Conservation (phyloP, 2,888 invertebrate species). For the Gnatocerus cornutus region DNA sequence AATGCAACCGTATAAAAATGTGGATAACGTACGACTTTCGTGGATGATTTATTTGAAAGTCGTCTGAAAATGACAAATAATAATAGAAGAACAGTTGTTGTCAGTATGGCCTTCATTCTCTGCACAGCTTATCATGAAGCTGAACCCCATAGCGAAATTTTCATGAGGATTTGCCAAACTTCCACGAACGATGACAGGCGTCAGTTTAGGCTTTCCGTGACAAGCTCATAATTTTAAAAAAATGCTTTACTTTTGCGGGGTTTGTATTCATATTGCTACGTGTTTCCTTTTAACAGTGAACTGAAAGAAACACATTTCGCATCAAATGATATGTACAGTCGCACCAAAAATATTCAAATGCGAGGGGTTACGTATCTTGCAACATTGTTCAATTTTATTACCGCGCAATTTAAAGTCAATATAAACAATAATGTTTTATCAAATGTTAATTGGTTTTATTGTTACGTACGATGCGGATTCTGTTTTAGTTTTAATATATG, state of each 20-base stretch:
- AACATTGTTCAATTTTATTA: no score
- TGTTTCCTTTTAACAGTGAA: slow-evolving; percentile 49
- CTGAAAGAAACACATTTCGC: slow-evolving; percentile 46
- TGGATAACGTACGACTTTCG: slow-evolving; percentile 24
- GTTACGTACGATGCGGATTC: no score
- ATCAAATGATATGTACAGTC: slow-evolving; percentile 39
- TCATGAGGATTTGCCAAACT: slow-evolving; percentile 51
- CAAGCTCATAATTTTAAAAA: slow-evolving; percentile 51
- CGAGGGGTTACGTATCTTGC: background rate
- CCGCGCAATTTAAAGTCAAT: no score
- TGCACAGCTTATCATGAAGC: slow-evolving; percentile 47
- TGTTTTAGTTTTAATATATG: no score
- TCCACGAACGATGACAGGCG: slow-evolving; percentile 50
- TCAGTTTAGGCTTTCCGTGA: slow-evolving; percentile 51
- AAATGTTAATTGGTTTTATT: no score
- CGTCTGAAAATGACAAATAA: slow-evolving; percentile 47
- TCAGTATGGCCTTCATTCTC: slow-evolving; percentile 43
- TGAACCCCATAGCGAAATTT: slow-evolving; percentile 47
- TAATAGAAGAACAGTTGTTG: slow-evolving; percentile 44
- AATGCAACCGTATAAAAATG: slow-evolving; percentile 28
- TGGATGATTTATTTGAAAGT: slow-evolving; percentile 39
- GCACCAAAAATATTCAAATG: background rate
- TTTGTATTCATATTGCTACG: slow-evolving; percentile 46
- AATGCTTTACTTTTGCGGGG: slow-evolving; percentile 46
- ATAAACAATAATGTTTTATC: no score